These are phyloP conservation scores for Periophthalmus modestus DNA, from an alignment of 2,113 vertebrate species.

Conservation along the genomic window DNA sequence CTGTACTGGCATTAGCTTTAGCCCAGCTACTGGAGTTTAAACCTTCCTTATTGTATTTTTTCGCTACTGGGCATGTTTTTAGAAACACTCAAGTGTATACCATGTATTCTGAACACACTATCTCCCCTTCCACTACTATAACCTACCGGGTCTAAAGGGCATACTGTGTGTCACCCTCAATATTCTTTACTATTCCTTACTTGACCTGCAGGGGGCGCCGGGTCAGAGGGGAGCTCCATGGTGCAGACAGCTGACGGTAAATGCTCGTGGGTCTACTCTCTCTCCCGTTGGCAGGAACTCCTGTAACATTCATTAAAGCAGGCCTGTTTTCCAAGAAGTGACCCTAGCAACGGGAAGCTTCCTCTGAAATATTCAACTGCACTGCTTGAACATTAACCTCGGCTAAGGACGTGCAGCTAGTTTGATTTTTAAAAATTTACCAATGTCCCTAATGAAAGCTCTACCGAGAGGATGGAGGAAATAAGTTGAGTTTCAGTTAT, in stretches of 20 bases:
- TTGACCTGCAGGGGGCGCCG: conserved; percentile 6
- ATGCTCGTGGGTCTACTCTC: conserved; percentile 38
- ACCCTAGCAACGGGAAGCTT: conserved; percentile 8
- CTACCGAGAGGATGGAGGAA: not conserved
- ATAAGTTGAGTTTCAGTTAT: not conserved
- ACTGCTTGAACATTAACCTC: conserved; percentile 38
- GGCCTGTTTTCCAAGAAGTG: conserved; percentile 17
- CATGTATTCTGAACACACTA: not conserved
- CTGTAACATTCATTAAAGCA: conserved; percentile 58
- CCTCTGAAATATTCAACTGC: conserved; percentile 55
- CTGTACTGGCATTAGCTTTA: too few relatives aligned
- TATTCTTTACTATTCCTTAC: conserved; percentile 27
- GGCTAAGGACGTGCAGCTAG: conserved; percentile 29
- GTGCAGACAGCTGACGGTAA: conserved; percentile 60
- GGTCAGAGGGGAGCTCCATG: conserved; percentile 27
- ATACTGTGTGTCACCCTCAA: conserved; percentile 20
- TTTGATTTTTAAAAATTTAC: conserved; percentile 44
- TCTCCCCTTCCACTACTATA: conserved; percentile 1
- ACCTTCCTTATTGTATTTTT: not conserved
- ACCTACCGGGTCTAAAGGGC: conserved; percentile 1
- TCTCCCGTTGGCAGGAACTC: conserved; percentile 47
- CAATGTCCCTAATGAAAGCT: conserved; percentile 25
- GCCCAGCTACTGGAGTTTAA: too few relatives aligned
- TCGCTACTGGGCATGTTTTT: not conserved
- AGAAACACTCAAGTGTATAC: too few relatives aligned